phyloP scores from a whole-genome alignment of 2,797 vertebrate species.

The Xenopus petersii region DNA sequence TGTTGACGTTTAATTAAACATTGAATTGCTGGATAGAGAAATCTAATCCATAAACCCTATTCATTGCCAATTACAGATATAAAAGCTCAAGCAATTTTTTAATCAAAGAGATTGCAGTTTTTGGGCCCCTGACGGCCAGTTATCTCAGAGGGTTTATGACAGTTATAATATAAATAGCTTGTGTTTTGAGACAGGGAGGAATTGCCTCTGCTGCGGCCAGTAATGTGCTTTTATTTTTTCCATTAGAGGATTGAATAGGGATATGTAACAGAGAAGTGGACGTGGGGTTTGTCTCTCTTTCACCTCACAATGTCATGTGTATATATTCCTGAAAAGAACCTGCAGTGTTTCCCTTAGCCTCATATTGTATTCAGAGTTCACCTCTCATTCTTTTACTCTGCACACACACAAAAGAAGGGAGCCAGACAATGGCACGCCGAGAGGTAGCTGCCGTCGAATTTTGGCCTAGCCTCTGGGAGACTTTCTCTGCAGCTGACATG shows the following conservation, averaged over 20 bases:
- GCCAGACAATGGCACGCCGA: slow-evolving; percentile 9
- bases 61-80: no score
- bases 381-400: not conserved
- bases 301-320: not conserved
- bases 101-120: no score
- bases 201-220: no score
- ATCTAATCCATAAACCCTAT: no score
- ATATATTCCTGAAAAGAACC: not conserved
- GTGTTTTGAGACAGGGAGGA: no score
- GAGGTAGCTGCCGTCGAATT: not conserved
- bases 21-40: no score
- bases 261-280: not conserved
- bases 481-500: slow-evolving; percentile 19
- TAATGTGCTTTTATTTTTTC: not conserved
- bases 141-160: no score
- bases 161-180: no score
- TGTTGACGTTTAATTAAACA: no score
- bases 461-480: slow-evolving; percentile 11
- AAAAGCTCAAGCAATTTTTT: no score
- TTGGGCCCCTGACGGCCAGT: no score
- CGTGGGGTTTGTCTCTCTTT: not conserved
- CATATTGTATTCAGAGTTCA: not conserved
- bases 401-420: slow-evolving; percentile 5
- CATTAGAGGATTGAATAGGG: not conserved
- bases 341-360: not conserved